Evolutionary conservation across 2,888 invertebrate genomes (phyloP).

Genomic region (Pteria penguin): DNA sequence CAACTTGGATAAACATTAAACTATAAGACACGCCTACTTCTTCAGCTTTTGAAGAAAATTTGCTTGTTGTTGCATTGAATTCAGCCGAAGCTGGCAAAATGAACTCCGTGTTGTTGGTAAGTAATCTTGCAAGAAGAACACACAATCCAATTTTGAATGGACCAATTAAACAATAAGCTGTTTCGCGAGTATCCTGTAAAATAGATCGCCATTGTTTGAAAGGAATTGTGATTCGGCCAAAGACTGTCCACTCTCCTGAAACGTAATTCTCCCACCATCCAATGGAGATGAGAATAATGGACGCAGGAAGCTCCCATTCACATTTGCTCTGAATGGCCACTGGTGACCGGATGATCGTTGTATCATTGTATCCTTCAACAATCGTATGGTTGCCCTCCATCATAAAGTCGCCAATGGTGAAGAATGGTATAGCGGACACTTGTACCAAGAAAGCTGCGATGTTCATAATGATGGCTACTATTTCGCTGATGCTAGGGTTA

Average conservation of each 20-base stretch:
- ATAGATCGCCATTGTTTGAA: constrained; percentile 69
- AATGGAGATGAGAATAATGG: constrained; percentile 91
- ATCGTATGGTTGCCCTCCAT: constrained; percentile 58
- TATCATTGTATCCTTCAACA: constrained; percentile 53
- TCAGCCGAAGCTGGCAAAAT: constrained; percentile 43
- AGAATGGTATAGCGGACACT: constrained; percentile 60
- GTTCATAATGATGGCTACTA: constrained; percentile 54
- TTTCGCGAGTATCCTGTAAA: constrained; percentile 69
- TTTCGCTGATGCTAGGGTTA: constrained; percentile 57
- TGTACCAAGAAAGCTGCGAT: constrained; percentile 67
- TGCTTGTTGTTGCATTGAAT: constrained; percentile 46
- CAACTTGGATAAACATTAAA: constrained; percentile 70
- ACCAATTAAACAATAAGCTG: constrained; percentile 63
- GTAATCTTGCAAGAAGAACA: constrained; percentile 61
- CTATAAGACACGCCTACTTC: constrained; percentile 66
- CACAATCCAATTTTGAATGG: constrained; percentile 70
- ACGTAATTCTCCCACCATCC: constrained; percentile 99
- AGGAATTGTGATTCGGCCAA: constrained; percentile 61
- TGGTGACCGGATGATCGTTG: constrained; percentile 39
- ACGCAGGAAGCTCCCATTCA: constrained; percentile 91
- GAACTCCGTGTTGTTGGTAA: constrained; percentile 61
- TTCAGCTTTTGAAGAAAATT: constrained; percentile 45
- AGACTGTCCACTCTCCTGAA: constrained; percentile 71
- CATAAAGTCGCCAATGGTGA: constrained; percentile 55
- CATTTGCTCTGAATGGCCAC: constrained; percentile 76